Conservation (phyloP, 2,888 invertebrate species). For the Steinernema scapterisci region DNA sequence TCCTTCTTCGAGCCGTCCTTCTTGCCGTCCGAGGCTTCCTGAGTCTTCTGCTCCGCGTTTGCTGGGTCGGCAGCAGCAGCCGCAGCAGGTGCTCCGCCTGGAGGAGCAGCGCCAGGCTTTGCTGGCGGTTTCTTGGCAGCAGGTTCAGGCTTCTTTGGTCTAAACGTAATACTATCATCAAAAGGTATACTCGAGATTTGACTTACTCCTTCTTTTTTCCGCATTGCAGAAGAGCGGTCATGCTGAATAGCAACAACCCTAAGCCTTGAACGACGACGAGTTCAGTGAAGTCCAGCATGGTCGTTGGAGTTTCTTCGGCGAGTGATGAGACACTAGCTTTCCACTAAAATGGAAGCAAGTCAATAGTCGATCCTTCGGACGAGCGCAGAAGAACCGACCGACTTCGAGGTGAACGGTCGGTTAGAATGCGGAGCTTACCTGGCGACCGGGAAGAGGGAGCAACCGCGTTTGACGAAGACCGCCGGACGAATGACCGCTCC, state of each 20-base stretch:
- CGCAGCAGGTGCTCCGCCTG: not conserved
- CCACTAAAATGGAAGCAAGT: not conserved
- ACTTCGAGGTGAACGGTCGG: not conserved
- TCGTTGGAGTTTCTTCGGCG: not conserved
- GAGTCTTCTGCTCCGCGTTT: not conserved
- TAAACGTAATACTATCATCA: not conserved
- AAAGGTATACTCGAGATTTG: no score
- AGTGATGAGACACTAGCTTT: not conserved
- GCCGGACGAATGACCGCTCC: not conserved
- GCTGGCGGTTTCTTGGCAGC: not conserved
- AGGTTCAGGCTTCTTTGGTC: conserved; percentile 11
- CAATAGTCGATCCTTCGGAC: not conserved
- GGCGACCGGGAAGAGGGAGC: not conserved
- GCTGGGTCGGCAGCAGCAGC: not conserved
- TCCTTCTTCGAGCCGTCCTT: not conserved
- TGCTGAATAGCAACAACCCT: not conserved
- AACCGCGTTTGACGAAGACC: not conserved
- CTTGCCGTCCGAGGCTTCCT: not conserved
- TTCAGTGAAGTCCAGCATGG: not conserved
- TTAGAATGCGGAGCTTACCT: not conserved
- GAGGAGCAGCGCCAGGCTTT: not conserved
- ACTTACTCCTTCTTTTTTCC: conserved; percentile 21
- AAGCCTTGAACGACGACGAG: not conserved
- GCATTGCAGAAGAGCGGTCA: not conserved
- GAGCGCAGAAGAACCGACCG: not conserved